Evolutionary conservation across 2,113 vertebrate genomes (phyloP).

Genomic region (Uria lomvia): DNA sequence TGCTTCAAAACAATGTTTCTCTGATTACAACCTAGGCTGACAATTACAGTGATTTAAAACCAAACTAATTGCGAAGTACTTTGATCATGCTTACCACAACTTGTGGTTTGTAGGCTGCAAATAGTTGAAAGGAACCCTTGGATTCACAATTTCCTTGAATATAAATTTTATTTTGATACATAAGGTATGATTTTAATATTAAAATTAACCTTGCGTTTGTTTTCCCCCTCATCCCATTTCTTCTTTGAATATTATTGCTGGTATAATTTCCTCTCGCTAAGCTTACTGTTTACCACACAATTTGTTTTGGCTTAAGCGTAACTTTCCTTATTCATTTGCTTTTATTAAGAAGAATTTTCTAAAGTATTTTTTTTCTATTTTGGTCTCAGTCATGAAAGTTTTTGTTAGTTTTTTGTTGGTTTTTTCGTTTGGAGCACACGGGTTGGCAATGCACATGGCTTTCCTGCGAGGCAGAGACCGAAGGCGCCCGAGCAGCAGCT

Average conservation of each 20-base stretch:
- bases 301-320: slow-evolving; percentile 7
- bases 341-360: neutral
- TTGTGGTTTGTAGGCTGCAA: slow-evolving; percentile 61
- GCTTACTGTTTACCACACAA: slow-evolving; percentile 24
- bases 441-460: neutral
- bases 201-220: slow-evolving; percentile 42
- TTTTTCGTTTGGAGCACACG: neutral
- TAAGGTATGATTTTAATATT: slow-evolving; percentile 53
- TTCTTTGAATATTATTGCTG: neutral
- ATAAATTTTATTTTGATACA: slow-evolving; percentile 65
- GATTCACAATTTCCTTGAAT: slow-evolving; percentile 65
- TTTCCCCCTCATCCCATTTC: neutral
- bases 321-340: neutral
- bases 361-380: neutral
- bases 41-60: slow-evolving; percentile 77
- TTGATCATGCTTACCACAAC: slow-evolving; percentile 71
- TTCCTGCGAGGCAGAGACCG: neutral
- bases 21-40: slow-evolving; percentile 68
- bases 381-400: neutral
- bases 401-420: neutral
- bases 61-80: slow-evolving; percentile 72
- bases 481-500: neutral
- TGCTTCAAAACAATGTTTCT: slow-evolving; percentile 59
- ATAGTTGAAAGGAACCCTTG: slow-evolving; percentile 64
- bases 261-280: slow-evolving; percentile 2